phyloP scores from a whole-genome alignment of 2,888 invertebrate species.

The Sphaerophoria rueppellii region DNA sequence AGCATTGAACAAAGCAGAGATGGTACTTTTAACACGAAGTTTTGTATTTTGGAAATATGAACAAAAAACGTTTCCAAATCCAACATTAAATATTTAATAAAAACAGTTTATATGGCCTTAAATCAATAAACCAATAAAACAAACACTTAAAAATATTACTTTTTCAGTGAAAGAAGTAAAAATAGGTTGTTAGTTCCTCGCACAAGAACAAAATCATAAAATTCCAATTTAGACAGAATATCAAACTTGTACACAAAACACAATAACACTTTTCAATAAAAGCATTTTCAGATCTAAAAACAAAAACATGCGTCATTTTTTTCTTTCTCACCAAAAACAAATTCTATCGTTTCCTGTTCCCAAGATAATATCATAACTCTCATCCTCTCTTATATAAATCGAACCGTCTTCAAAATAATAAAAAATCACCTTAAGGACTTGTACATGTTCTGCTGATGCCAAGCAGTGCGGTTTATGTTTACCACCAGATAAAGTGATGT shows the following conservation, averaged over 20 bases:
- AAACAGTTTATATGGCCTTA: too few species aligned
- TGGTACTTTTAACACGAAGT: too few species aligned
- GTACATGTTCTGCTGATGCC: background rate
- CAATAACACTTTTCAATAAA: constrained; percentile 17
- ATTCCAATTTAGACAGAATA: constrained; percentile 7
- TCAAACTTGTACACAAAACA: constrained; percentile 20
- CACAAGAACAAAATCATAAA: background rate
- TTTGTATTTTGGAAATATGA: too few species aligned
- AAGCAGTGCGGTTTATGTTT: constrained; percentile 48
- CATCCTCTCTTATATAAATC: constrained; percentile 48
- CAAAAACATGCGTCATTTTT: background rate
- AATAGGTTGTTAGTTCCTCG: background rate
- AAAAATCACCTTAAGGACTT: constrained; percentile 8
- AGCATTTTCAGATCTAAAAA: constrained; percentile 16
- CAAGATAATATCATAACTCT: constrained; percentile 45
- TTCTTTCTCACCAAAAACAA: constrained; percentile 13
- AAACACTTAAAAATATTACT: background rate
- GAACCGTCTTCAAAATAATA: constrained; percentile 21
- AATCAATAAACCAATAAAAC: background rate
- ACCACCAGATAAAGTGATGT: constrained; percentile 62
- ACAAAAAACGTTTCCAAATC: too few species aligned
- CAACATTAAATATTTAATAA: too few species aligned
- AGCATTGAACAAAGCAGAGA: too few species aligned
- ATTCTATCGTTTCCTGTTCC: constrained; percentile 24
- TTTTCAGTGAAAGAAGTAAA: too few species aligned